Evolutionary conservation across 2,113 vertebrate species (phyloP).

Genomic region (Microtus montanus): DNA sequence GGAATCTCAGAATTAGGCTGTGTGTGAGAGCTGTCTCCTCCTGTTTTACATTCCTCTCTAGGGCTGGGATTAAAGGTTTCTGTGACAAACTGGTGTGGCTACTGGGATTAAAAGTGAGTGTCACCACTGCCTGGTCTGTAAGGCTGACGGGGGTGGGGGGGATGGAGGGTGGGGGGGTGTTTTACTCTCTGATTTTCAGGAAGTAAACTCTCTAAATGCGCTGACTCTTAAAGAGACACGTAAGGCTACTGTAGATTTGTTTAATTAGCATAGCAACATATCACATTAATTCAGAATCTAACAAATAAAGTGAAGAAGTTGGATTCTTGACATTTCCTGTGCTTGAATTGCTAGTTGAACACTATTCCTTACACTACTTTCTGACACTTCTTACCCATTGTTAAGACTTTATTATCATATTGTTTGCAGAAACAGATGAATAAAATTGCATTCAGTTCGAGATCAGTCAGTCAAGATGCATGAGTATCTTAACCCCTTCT

Average conservation of each 20-base stretch:
- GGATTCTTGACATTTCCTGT: not conserved
- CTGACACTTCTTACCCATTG: not conserved
- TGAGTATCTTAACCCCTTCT: not conserved
- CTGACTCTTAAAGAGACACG: not conserved
- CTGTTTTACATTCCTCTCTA: too few species aligned
- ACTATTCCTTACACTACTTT: not conserved
- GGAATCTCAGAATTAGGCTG: too few species aligned
- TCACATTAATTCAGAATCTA: not conserved
- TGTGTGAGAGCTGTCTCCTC: too few species aligned
- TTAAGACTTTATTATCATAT: not conserved
- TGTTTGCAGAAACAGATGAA: not conserved
- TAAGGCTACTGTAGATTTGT: not conserved
- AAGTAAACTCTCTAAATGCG: not conserved
- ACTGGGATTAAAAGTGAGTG: too few species aligned
- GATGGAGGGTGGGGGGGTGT: too few species aligned
- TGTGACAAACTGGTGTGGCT: too few species aligned
- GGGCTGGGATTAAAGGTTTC: too few species aligned
- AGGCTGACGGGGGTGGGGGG: too few species aligned
- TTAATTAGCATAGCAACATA: not conserved
- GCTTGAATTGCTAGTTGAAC: not conserved
- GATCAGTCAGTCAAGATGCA: not conserved
- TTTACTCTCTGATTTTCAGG: too few species aligned
- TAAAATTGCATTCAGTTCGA: not conserved
- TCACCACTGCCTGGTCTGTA: too few species aligned
- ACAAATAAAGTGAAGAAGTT: not conserved